These are phyloP conservation scores for Mellilla xanthometata DNA, from an alignment of 2,888 invertebrate species.

Conservation along the genomic window DNA sequence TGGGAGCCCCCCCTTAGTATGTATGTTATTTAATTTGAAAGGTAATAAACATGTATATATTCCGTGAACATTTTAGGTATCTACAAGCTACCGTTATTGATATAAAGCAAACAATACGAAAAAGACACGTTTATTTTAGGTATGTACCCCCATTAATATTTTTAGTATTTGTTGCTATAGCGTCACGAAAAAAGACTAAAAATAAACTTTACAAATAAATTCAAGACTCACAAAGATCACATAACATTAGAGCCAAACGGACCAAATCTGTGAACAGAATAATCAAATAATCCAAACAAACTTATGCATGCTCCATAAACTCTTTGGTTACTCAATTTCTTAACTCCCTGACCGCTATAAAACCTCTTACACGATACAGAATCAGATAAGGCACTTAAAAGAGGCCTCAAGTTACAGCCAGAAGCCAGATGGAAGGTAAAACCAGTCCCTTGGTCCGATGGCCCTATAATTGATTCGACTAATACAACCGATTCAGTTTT, in stretches of 20 bases:
- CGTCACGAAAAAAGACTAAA: too few species aligned
- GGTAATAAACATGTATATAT: too few species aligned
- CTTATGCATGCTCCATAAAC: conserved; percentile 5
- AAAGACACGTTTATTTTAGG: too few species aligned
- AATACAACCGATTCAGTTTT: conserved; percentile 50
- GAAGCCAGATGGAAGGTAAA: conserved; percentile 37
- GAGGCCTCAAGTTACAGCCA: conserved; percentile 21
- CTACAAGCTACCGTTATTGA: too few species aligned
- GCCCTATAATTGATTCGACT: conserved; percentile 59
- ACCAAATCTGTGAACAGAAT: neutral
- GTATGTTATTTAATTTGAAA: too few species aligned
- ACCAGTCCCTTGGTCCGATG: conserved; percentile 55
- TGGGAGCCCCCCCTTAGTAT: too few species aligned
- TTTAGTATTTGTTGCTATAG: too few species aligned
- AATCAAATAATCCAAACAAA: neutral
- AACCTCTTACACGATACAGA: conserved; percentile 2
- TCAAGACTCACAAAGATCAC: too few species aligned
- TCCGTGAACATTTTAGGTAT: too few species aligned
- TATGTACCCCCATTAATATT: too few species aligned
- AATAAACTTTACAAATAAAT: too few species aligned
- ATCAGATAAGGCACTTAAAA: conserved; percentile 12
- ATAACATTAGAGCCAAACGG: neutral
- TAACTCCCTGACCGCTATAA: neutral
- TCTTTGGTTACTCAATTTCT: conserved; percentile 4
- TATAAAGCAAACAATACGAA: too few species aligned